phyloP scores from a whole-genome alignment of 2,113 vertebrate species.

The Pontoporia blainvillei region DNA sequence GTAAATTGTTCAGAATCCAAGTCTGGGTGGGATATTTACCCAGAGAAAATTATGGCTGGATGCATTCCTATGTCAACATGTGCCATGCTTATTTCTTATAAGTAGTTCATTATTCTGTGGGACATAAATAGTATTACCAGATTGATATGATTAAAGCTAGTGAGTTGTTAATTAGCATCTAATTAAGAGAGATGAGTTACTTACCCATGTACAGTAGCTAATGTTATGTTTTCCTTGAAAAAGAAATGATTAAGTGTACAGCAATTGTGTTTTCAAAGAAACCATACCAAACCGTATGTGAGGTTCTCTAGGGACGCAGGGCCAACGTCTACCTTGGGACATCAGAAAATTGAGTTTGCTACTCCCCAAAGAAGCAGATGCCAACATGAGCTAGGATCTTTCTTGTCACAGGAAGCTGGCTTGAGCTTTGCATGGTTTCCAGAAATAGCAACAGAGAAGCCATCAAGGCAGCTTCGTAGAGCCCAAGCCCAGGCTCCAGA shows the following conservation, averaged over 20 bases:
- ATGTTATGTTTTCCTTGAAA: conserved; percentile 72
- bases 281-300: conserved; percentile 30
- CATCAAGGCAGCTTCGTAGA: not conserved
- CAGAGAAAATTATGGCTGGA: conserved; percentile 78
- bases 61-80: conserved; percentile 79
- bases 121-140: conserved; percentile 81
- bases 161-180: conserved; percentile 83
- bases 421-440: not conserved
- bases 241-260: conserved; percentile 58
- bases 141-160: conserved; percentile 81
- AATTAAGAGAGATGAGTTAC: conserved; percentile 79
- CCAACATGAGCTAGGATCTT: not conserved
- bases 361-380: not conserved
- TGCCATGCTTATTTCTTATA: conserved; percentile 76
- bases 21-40: conserved; percentile 78
- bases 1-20: conserved; percentile 75
- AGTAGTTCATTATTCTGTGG: conserved; percentile 81
- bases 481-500: not conserved
- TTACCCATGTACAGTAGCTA: conserved; percentile 67
- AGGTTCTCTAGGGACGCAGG: not conserved
- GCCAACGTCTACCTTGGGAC: not conserved
- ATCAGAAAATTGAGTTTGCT: conserved; percentile 42
- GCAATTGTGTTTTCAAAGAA: conserved; percentile 68
- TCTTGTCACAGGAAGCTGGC: conserved; percentile 7
- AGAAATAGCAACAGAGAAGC: not conserved